phyloP scores from a whole-genome alignment of 2,797 vertebrate genomes.

The Hirundo rustica region DNA sequence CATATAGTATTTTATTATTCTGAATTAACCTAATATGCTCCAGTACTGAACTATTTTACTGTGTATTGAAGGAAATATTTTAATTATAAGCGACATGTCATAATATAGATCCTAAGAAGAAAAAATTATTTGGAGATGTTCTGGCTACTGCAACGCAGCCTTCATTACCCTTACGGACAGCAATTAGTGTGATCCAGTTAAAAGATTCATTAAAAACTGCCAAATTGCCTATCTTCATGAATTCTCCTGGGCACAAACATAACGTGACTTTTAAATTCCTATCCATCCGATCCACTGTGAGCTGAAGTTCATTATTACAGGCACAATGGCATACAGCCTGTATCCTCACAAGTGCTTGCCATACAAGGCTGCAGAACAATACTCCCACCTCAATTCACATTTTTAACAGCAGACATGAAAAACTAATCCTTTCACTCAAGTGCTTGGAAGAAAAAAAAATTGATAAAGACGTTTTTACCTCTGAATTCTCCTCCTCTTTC shows the following conservation, averaged over 20 bases:
- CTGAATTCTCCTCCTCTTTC: slow-evolving; percentile 82
- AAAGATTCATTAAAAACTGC: slow-evolving; percentile 30
- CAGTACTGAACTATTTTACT: background rate
- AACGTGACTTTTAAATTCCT: background rate
- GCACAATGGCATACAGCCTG: background rate
- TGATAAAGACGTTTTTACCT: slow-evolving; percentile 72
- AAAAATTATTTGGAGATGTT: slow-evolving; percentile 30
- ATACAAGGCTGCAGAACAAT: background rate
- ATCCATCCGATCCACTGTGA: background rate
- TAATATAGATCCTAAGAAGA: background rate
- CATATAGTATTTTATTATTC: background rate
- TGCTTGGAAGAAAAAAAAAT: background rate
- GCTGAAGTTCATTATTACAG: background rate
- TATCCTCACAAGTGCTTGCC: background rate
- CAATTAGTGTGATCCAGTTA: slow-evolving; percentile 28
- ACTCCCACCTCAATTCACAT: background rate
- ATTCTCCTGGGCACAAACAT: background rate
- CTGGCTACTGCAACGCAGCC: background rate
- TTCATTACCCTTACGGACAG: background rate
- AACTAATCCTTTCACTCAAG: background rate
- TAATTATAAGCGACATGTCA: slow-evolving; percentile 1
- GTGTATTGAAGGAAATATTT: background rate
- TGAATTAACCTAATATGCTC: background rate
- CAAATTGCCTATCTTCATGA: background rate
- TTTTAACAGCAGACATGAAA: background rate